Conservation (phyloP, 2,797 vertebrate species). For the Falco cherrug region DNA sequence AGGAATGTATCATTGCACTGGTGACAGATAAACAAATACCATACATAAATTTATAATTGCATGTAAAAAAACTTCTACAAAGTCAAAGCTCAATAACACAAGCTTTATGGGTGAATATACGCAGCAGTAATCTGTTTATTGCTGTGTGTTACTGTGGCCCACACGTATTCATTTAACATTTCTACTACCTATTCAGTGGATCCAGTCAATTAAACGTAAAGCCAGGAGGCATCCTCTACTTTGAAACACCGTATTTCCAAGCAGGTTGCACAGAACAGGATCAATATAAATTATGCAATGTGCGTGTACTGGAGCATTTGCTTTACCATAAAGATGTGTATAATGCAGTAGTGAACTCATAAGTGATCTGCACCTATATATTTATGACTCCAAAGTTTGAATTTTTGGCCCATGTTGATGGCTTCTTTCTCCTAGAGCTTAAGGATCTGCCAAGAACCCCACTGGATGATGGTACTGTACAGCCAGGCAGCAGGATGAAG, state of each 20-base stretch:
- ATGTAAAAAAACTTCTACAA: not conserved
- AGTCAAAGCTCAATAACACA: not conserved
- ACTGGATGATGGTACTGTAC: not conserved
- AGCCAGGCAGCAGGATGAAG: not conserved
- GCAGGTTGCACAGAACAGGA: not conserved
- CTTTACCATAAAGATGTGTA: not conserved
- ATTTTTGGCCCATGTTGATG: not conserved
- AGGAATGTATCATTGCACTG: not conserved
- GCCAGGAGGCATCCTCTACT: not conserved
- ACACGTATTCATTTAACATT: not conserved
- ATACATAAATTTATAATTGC: not conserved
- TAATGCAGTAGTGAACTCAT: not conserved
- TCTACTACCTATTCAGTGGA: not conserved
- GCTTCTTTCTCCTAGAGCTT: not conserved
- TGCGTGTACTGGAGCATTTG: not conserved
- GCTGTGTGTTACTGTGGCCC: not conserved
- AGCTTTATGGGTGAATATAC: not conserved
- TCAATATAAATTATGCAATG: not conserved
- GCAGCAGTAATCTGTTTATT: not conserved
- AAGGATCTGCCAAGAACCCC: not conserved
- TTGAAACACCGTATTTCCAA: not conserved
- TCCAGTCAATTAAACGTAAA: not conserved
- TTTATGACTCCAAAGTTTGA: not conserved
- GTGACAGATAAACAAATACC: not conserved
- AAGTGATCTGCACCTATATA: not conserved